Evolutionary conservation across 2,888 invertebrate genomes (phyloP), one percentile per base, ranked within the genome.

Genomic region (Lapara coniferarum): DNA sequence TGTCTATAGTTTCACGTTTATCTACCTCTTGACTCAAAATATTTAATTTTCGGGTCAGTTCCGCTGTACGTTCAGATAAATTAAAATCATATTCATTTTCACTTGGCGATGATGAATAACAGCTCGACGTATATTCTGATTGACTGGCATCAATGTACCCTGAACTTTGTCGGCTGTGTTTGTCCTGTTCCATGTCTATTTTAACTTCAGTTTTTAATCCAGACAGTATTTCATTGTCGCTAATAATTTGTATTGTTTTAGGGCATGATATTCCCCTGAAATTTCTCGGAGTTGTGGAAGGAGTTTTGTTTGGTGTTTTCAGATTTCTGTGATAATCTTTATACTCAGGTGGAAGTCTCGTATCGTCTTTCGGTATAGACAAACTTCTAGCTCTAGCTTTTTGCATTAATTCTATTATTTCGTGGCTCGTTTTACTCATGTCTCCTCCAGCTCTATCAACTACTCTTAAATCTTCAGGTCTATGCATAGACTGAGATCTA

Each of bases 401-500:
- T 81, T 93, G 88, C 90, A 94, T 91, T 55, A 94, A 76, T 71
- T 94, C 93, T 69, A 94, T 87, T 56, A 94, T 94, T 81, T 94
- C 94, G 76, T 77, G 83, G 77, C 92, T 91, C 14, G 94, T 93
- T 82, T 93, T 88, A 78, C 90, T 94, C 88, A 94, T 91, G 75
- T 86, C 88, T 71, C 88, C 88, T 66, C 87, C 90, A 72, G 87
- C 87, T 82, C 85, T 90, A 71, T 92, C 93, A 70, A 87, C 77
- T 14, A 83, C 78, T 77, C 78, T 84, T 7, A 85, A 71, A 52
- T 86, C 84, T 76, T 95, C 95, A 76, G 89, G 78, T 80, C 92
- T 86, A 52, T 95, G 94, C 14, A 94, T 93, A 3, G 95, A 95
- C 79, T 95, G 95, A 49, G 95, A 95, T 70, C 95, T 86, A 70